These are phyloP conservation scores for Zosterops hypoxanthus DNA, from an alignment of 2,113 vertebrate species.

Conservation along the genomic window DNA sequence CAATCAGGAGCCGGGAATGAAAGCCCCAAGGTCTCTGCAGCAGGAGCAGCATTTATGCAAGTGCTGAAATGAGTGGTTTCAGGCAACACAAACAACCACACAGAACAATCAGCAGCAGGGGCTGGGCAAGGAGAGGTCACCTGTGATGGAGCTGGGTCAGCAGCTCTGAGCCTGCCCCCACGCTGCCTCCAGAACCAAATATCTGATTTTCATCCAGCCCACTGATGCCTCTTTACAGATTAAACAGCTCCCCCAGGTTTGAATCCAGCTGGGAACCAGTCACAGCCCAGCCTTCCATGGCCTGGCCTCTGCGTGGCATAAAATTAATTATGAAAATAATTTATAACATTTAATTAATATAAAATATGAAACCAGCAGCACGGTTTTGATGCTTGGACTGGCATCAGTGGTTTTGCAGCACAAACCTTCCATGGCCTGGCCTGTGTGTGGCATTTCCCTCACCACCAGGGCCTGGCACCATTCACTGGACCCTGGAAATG, in stretches of 20 bases:
- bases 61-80: conserved; percentile 21
- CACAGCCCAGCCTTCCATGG: neutral
- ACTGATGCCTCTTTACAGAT: neutral
- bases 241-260: neutral
- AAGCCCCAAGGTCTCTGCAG: conserved; percentile 20
- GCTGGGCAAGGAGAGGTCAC: neutral
- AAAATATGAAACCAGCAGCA: too few species aligned
- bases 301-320: neutral
- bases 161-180: neutral
- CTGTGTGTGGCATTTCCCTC: neutral
- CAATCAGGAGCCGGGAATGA: neutral
- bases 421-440: too few species aligned
- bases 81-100: neutral
- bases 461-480: accelerated
- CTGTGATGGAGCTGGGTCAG: conserved; percentile 4
- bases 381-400: too few species aligned
- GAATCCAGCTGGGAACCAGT: neutral
- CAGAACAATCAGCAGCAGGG: neutral
- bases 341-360: too few species aligned
- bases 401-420: too few species aligned
- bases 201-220: neutral
- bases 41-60: conserved; percentile 6
- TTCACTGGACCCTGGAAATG: accelerated
- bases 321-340: too few species aligned
- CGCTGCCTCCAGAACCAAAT: neutral